Evolutionary conservation across 2,113 vertebrate genomes (phyloP), one percentile per base, ranked within the genome.

Genomic region (Anhinga rufa): DNA sequence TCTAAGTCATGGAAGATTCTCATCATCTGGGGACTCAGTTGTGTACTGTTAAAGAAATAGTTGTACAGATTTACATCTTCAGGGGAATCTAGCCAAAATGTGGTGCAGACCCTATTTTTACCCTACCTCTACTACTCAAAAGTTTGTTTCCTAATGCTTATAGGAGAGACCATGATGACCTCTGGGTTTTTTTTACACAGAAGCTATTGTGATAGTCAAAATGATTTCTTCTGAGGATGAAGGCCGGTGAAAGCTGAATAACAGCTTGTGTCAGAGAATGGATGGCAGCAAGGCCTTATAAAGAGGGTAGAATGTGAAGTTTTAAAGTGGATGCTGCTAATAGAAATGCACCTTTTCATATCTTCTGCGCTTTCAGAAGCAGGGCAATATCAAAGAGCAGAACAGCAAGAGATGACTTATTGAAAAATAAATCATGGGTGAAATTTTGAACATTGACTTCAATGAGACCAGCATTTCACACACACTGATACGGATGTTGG

Each of bases 401-500:
- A 82, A 55, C 77, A 90, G 65, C 3, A 10, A 82, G 82, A 57
- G 66, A 64, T 86, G 69, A 69, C 57, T 91, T 91, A 82, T 0
- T 90, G 95, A 86, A 91, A 95, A 95, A 68, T 82, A 95, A 71
- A 82, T 57, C 70, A 61, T 65, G 86, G 74, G 74, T 94, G 86
- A 76, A 92, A 89, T 95, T 71, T 57, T 2, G n/a, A 86, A 48
- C 44, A 5, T 65, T 79, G 86, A 7, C 38, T 89, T 55, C 40
- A 29, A 7, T 19, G 70, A 60, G 86, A 51, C 48, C 61, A 76
- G 57, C 65, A 9, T 82, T 91, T 89, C 61, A 13, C 66, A 48
- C 20, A 0, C 8, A 7, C 40, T 54, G 74, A 2, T 78, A 32
- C 2, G 3, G 24, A 36, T 17, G 19, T 22, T n/a, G 78, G 77